These are phyloP conservation scores for Melitaea cinxia DNA, from an alignment of 1,140 invertebrate genomes.

Conservation along the genomic window DNA sequence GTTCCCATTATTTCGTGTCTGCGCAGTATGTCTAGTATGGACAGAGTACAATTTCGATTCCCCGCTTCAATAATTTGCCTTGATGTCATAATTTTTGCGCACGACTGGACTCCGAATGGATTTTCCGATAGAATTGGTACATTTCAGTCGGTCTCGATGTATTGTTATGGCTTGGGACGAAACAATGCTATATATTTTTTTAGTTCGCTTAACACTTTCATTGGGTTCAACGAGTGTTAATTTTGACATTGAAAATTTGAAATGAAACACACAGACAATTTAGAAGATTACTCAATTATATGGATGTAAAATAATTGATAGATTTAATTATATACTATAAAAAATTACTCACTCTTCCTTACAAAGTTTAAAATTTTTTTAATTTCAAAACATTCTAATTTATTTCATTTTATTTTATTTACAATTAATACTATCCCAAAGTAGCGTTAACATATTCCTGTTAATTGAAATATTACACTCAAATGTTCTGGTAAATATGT, in stretches of 20 bases:
- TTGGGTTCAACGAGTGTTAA: slow-evolving; percentile 26
- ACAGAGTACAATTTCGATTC: slow-evolving; percentile 52
- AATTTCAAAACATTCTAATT: too few species aligned
- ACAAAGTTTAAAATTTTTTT: too few species aligned
- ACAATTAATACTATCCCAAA: too few species aligned
- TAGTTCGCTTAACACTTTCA: slow-evolving; percentile 45
- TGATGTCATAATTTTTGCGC: slow-evolving; percentile 72
- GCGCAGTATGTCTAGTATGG: slow-evolving; percentile 26
- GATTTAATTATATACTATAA: too few species aligned
- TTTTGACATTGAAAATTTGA: slow-evolving; percentile 15
- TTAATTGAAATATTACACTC: too few species aligned
- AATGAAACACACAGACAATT: too few species aligned
- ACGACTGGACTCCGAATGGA: slow-evolving; percentile 62
- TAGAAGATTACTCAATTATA: too few species aligned
- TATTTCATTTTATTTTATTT: too few species aligned
- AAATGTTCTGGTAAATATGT: too few species aligned
- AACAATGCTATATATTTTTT: slow-evolving; percentile 52
- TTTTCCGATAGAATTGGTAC: slow-evolving; percentile 72
- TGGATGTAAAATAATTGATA: too few species aligned
- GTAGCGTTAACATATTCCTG: too few species aligned
- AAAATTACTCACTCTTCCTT: too few species aligned
- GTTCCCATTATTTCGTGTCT: slow-evolving; percentile 19
- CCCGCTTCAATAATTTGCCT: slow-evolving; percentile 68
- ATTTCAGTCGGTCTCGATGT: slow-evolving; percentile 42
- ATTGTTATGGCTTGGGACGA: slow-evolving; percentile 45